phyloP scores from a whole-genome alignment of 2,888 invertebrate species.

The Thumatha senex region DNA sequence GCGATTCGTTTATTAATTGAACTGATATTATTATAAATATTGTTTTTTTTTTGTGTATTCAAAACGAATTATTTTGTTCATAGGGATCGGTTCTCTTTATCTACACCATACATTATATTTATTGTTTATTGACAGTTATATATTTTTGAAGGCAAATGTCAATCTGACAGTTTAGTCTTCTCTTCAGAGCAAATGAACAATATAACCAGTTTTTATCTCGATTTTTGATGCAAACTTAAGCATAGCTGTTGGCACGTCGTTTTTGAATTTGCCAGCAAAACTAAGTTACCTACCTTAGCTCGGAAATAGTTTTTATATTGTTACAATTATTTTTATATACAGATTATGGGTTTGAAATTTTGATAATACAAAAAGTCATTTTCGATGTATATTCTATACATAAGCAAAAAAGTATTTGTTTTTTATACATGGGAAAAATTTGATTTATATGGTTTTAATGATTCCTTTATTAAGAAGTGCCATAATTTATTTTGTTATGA shows the following conservation, averaged over 20 bases:
- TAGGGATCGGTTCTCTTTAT: background rate
- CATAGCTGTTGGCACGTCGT: slow-evolving; percentile 17
- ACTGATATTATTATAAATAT: no score
- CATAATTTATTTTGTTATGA: slow-evolving; percentile 36
- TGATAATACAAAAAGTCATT: slow-evolving; percentile 13
- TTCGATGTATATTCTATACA: slow-evolving; percentile 11
- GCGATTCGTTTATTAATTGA: no score
- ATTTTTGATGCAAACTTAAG: slow-evolving; percentile 13
- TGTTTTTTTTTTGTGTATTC: no score
- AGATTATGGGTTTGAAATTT: slow-evolving; percentile 22
- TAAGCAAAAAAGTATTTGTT: background rate
- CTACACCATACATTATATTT: background rate
- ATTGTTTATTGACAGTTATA: background rate
- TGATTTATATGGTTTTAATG: slow-evolving; percentile 8
- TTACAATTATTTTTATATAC: slow-evolving; percentile 20
- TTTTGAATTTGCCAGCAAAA: slow-evolving; percentile 24
- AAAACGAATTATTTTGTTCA: no score
- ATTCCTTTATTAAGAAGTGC: slow-evolving; percentile 30
- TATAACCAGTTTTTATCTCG: background rate
- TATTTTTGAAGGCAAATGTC: background rate
- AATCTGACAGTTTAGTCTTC: background rate
- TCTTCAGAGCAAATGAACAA: background rate
- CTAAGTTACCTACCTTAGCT: slow-evolving; percentile 43
- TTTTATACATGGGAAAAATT: slow-evolving; percentile 1
- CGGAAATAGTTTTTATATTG: slow-evolving; percentile 29